phyloP scores from a whole-genome alignment of 30 jellyfish, hydroid and myxozoan genomes.

The Aurelia sp. region DNA sequence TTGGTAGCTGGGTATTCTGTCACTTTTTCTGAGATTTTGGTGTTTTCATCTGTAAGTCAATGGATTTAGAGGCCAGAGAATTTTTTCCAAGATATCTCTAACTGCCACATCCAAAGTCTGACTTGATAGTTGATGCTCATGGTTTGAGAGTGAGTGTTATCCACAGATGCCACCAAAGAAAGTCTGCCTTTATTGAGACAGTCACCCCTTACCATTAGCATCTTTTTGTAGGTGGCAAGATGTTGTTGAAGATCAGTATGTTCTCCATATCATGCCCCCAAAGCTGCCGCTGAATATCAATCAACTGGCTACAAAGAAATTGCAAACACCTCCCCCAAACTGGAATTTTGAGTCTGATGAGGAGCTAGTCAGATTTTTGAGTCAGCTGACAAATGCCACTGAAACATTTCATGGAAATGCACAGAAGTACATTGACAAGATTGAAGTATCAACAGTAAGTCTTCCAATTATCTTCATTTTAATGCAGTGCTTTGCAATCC shows the following conservation, averaged over 20 bases:
- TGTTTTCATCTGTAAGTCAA: too few species aligned
- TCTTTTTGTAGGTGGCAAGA: slow-evolving; percentile 75
- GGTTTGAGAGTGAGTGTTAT: too few species aligned
- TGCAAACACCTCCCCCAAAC: slow-evolving; percentile 84
- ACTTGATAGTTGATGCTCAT: not conserved
- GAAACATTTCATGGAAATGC: slow-evolving; percentile 78
- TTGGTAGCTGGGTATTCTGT: too few species aligned
- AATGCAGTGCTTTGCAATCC: not conserved
- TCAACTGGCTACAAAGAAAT: slow-evolving; percentile 56
- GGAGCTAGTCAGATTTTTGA: slow-evolving; percentile 85
- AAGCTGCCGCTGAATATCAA: slow-evolving; percentile 74
- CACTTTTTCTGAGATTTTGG: too few species aligned
- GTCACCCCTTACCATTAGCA: not conserved
- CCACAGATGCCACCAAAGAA: too few species aligned
- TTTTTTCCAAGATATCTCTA: not conserved
- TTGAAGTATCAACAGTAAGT: slow-evolving; percentile 85
- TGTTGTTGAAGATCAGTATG: slow-evolving; percentile 86
- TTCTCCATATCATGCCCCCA: slow-evolving; percentile 71
- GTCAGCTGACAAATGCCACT: slow-evolving; percentile 50
- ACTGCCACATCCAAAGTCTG: not conserved
- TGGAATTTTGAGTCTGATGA: slow-evolving; percentile 90
- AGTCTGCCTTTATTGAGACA: too few species aligned
- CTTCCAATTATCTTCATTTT: too few species aligned
- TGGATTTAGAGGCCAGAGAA: not conserved
- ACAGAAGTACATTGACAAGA: slow-evolving; percentile 71